Evolutionary conservation across 2,113 vertebrate genomes (phyloP).

Genomic region (Periophthalmus modestus): DNA sequence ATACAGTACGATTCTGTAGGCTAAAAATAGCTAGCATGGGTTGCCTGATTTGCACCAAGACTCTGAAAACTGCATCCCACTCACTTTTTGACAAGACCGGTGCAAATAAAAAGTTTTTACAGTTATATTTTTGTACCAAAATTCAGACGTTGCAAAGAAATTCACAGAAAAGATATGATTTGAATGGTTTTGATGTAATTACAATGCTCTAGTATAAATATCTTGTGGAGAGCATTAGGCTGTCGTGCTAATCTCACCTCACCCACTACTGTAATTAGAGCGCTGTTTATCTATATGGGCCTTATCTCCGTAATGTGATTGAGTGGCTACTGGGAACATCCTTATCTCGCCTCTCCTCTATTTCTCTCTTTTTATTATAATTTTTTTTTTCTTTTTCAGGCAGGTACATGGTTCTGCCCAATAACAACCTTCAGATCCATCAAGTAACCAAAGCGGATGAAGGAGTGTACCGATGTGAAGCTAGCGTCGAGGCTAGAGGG

Average conservation of each 20-base stretch:
- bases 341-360: slow-evolving; percentile 42
- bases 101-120: neutral
- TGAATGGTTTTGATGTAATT: slow-evolving; percentile 63
- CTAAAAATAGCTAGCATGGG: slow-evolving; percentile 16
- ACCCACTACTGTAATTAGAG: slow-evolving; percentile 49
- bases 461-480: slow-evolving; percentile 96
- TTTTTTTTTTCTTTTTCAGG: slow-evolving; percentile 48
- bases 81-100: slow-evolving; percentile 11
- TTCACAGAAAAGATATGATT: slow-evolving; percentile 51
- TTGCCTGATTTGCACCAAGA: slow-evolving; percentile 13
- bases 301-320: slow-evolving; percentile 65
- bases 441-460: slow-evolving; percentile 94
- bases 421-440: slow-evolving; percentile 95
- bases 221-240: slow-evolving; percentile 53
- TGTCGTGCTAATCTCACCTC: slow-evolving; percentile 38
- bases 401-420: slow-evolving; percentile 86
- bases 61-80: neutral
- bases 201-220: slow-evolving; percentile 58
- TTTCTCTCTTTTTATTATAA: slow-evolving; percentile 9
- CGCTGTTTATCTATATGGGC: slow-evolving; percentile 56
- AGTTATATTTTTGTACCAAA: neutral
- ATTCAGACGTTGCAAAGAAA: slow-evolving; percentile 52
- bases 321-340: slow-evolving; percentile 40
- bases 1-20: neutral
- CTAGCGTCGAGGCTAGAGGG: slow-evolving; percentile 93